These are phyloP conservation scores for Amphiprion clarkii DNA, from an alignment of 2,797 vertebrate species.

Conservation along the genomic window DNA sequence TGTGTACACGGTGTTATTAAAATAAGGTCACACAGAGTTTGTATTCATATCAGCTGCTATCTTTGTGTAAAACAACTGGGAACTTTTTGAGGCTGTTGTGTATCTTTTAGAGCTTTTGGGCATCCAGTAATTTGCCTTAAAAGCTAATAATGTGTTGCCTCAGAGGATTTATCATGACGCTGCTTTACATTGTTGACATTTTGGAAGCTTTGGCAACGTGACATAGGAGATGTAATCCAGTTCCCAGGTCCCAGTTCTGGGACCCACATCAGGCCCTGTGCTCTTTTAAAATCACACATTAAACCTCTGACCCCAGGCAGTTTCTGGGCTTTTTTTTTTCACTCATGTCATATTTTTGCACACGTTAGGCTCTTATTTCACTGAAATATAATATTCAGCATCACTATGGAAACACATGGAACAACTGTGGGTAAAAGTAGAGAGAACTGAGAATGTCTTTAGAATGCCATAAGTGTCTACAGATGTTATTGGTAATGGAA, in stretches of 20 bases:
- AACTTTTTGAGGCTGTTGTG: constrained; percentile 23
- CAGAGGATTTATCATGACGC: constrained; percentile 20
- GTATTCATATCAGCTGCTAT: constrained; percentile 3
- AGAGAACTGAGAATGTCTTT: too few relatives aligned
- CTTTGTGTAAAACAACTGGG: constrained; percentile 14
- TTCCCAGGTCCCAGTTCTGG: background rate
- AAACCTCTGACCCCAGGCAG: too few relatives aligned
- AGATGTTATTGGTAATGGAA: too few relatives aligned
- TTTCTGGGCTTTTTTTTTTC: too few relatives aligned
- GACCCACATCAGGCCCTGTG: background rate
- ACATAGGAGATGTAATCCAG: background rate
- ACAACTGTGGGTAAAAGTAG: too few relatives aligned
- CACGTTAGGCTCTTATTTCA: too few relatives aligned
- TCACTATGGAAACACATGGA: too few relatives aligned
- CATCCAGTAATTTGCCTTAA: constrained; percentile 6
- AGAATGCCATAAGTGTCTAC: too few relatives aligned
- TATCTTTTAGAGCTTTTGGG: background rate
- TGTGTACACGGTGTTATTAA: background rate
- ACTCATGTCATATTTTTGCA: too few relatives aligned
- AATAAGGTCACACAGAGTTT: constrained; percentile 7
- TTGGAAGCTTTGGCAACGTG: constrained; percentile 6
- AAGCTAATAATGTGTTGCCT: constrained; percentile 14
- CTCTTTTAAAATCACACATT: background rate
- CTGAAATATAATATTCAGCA: too few relatives aligned
- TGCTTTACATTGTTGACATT: constrained; percentile 18